These are phyloP conservation scores for Leptinotarsa peninsularis DNA, from an alignment of 2,888 invertebrate species.

Conservation along the genomic window DNA sequence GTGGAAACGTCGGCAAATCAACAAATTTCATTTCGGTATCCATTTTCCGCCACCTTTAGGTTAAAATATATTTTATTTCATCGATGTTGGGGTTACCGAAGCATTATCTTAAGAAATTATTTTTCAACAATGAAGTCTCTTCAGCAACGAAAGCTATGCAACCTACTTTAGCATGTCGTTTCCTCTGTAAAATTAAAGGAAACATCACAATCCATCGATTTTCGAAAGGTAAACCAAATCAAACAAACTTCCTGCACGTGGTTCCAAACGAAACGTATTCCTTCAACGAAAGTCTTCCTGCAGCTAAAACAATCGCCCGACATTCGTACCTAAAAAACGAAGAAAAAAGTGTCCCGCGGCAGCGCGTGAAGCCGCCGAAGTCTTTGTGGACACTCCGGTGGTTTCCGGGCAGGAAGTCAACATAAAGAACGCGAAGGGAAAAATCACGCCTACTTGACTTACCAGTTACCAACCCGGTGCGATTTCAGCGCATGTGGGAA, in stretches of 20 bases:
- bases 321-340: conserved; percentile 2
- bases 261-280: not conserved
- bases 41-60: too few relatives aligned
- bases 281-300: not conserved
- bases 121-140: too few relatives aligned
- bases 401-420: conserved; percentile 23
- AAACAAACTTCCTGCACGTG: not conserved
- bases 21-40: too few relatives aligned
- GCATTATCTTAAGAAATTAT: too few relatives aligned
- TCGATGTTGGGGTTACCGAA: too few relatives aligned
- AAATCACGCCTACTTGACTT: conserved; percentile 23
- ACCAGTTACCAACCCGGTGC: conserved; percentile 14
- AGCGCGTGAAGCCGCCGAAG: conserved; percentile 8
- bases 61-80: too few relatives aligned
- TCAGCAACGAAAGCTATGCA: too few relatives aligned
- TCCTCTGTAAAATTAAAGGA: too few relatives aligned
- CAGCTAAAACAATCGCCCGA: conserved; percentile 9
- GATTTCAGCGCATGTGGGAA: conserved; percentile 22
- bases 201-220: not conserved
- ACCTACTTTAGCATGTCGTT: too few relatives aligned
- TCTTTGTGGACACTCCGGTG: conserved; percentile 14
- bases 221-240: not conserved
- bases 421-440: not conserved
- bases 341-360: not conserved
- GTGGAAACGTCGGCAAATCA: too few relatives aligned